These are phyloP conservation scores for Muscina levida DNA, from an alignment of 2,888 invertebrate genomes.

Conservation along the genomic window DNA sequence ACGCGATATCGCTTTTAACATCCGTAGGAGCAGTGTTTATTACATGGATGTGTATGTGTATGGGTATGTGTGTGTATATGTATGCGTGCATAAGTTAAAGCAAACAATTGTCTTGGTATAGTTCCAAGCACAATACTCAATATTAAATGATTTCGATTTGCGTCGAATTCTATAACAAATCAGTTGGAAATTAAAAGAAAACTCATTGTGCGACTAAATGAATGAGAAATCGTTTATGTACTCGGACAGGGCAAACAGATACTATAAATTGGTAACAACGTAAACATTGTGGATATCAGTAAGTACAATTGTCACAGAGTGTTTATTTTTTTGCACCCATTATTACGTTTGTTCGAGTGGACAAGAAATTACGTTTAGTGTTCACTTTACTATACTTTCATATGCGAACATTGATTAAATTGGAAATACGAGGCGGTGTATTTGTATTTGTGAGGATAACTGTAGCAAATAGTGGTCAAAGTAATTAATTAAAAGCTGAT, in stretches of 20 bases:
- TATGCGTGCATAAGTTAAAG: too few relatives aligned
- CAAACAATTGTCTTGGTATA: too few relatives aligned
- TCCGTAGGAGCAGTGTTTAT: background rate
- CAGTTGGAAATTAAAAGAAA: conserved; percentile 28
- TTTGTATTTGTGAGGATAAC: too few relatives aligned
- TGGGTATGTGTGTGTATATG: background rate
- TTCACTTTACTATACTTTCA: background rate
- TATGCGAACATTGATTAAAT: conserved; percentile 5
- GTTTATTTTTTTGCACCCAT: background rate
- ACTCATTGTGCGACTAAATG: conserved; percentile 7
- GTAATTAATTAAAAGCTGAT: too few relatives aligned
- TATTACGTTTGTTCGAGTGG: background rate
- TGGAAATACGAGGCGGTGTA: too few relatives aligned
- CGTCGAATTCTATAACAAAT: conserved; percentile 19
- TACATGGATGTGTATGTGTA: conserved; percentile 10
- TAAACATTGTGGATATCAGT: conserved; percentile 2
- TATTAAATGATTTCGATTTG: conserved; percentile 28
- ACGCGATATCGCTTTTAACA: conserved; percentile 7
- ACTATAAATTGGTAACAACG: background rate
- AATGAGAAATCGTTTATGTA: too few relatives aligned
- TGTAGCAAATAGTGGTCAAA: too few relatives aligned
- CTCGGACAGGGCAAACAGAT: conserved; percentile 4
- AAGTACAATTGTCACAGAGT: background rate
- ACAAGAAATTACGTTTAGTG: background rate
- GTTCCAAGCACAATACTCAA: conserved; percentile 9